Evolutionary conservation across 2,797 vertebrate genomes (phyloP).

Genomic region (Sebastes melanostomus): DNA sequence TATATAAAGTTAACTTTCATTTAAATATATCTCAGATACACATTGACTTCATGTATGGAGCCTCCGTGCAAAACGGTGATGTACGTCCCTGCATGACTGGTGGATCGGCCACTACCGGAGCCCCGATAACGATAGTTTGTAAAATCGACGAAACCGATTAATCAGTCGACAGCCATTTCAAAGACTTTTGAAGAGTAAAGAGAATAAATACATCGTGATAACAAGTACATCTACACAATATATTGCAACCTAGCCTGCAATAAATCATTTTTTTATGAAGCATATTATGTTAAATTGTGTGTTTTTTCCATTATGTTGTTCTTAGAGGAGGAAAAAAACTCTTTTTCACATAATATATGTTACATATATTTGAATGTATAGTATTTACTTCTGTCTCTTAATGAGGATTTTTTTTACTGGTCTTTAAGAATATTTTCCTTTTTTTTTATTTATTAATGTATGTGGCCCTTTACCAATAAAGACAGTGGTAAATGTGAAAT

Average conservation of each 20-base stretch:
- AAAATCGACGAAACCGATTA: no score
- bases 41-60: no score
- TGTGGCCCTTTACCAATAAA: background rate
- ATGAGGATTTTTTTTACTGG: background rate
- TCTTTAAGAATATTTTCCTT: background rate
- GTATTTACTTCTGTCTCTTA: background rate
- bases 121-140: no score
- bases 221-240: background rate
- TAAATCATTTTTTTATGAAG: background rate
- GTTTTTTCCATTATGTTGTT: background rate
- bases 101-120: no score
- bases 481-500: background rate
- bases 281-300: background rate
- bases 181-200: background rate
- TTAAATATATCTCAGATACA: no score
- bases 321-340: background rate
- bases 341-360: background rate
- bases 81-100: no score
- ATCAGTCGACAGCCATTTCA: no score
- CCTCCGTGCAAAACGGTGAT: no score
- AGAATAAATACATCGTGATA: background rate
- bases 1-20: no score
- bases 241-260: background rate
- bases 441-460: background rate
- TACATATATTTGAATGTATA: background rate